Evolutionary conservation across 2,113 vertebrate species (phyloP).

Genomic region (Chaetura pelagica): DNA sequence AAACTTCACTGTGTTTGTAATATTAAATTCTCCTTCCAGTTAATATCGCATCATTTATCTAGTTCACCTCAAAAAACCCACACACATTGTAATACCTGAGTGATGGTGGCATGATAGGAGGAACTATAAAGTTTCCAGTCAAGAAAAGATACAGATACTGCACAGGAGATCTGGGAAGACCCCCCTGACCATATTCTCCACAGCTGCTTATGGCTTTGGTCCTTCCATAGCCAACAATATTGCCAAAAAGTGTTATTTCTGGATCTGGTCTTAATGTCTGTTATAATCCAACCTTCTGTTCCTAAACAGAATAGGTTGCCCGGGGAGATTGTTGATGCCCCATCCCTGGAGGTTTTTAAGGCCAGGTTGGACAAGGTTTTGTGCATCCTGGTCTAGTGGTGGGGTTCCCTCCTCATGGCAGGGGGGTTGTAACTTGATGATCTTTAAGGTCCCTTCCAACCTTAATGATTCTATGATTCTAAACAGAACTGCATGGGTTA

Average conservation of each 20-base stretch:
- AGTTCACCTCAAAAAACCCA: not conserved
- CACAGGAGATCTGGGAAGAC: not conserved
- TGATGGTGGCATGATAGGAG: not conserved
- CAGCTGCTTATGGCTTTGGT: not conserved
- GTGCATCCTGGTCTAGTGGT: not conserved
- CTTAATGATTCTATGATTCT: not conserved
- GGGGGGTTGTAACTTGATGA: no score
- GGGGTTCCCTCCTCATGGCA: no score
- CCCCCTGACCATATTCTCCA: not conserved
- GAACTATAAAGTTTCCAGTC: not conserved
- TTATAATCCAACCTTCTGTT: not conserved
- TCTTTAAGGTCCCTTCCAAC: no score
- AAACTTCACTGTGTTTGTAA: not conserved
- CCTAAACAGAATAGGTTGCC: not conserved
- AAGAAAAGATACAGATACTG: not conserved
- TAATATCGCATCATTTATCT: not conserved
- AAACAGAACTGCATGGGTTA: not conserved
- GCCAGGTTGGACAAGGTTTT: no score
- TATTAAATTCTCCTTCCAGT: constrained; percentile 21
- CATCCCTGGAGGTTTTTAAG: no score
- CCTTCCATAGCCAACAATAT: not conserved
- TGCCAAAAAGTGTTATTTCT: not conserved
- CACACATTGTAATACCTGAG: not conserved
- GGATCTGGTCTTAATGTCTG: not conserved
- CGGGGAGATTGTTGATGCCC: no score